A percentile compares a stretch with the other conserved stretches of the same genome.
These are phyloP conservation scores for Glyptemys insculpta DNA, from an alignment of 2,797 vertebrate species.

Conservation along the genomic window DNA sequence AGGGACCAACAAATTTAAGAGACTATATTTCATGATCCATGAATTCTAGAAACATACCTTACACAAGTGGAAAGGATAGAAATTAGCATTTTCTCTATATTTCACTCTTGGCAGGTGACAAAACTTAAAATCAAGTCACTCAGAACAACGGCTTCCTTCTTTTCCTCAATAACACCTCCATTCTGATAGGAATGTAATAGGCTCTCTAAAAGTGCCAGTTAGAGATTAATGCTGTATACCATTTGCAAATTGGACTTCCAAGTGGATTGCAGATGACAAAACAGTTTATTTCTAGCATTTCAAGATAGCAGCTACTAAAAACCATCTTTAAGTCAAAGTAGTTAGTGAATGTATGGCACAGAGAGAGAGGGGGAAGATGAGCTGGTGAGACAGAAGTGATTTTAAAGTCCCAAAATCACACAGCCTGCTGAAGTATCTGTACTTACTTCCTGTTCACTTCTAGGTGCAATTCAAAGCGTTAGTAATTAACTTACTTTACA, in stretches of 20 bases:
- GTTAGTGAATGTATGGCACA: not conserved
- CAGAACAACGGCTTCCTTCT: not conserved
- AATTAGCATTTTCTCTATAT: not conserved
- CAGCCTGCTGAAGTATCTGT: not conserved
- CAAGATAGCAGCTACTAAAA: not conserved
- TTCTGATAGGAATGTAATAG: not conserved
- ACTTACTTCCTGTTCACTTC: not conserved
- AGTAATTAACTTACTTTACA: not conserved
- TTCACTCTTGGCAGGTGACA: not conserved
- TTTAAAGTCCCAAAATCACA: not conserved
- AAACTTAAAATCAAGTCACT: not conserved
- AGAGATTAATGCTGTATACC: not conserved
- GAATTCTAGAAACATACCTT: not conserved
- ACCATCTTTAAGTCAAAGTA: not conserved
- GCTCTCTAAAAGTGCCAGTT: not conserved
- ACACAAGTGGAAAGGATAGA: not conserved
- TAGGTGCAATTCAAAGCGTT: not conserved
- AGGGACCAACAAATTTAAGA: not conserved
- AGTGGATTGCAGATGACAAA: not conserved
- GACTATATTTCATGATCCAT: not conserved
- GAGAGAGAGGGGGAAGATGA: too few species aligned
- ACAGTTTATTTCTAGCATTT: not conserved
- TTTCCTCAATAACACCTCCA: not conserved
- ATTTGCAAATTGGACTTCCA: not conserved
- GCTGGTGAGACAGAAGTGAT: not conserved